Evolutionary conservation across 1,140 invertebrate species (phyloP), one percentile per base, ranked within the genome.

Genomic region (Trichomalopsis sarcophagae): DNA sequence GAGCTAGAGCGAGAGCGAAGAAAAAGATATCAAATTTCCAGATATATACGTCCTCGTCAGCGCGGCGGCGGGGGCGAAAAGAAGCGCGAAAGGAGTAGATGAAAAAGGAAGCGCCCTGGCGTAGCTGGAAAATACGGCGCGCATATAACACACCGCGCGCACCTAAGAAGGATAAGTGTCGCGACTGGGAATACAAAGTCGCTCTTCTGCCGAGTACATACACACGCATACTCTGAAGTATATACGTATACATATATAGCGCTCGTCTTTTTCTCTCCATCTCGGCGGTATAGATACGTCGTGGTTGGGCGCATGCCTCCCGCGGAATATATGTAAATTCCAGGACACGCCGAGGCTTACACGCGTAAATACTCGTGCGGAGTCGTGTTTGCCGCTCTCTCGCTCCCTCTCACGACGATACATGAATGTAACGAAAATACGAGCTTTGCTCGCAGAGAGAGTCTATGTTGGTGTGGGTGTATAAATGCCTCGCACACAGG

Each of bases 131-230:
- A 87, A 88, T 89, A 87, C 84, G 82, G 50, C 80, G 40, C 44
- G 86, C 86, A 86, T 80, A 84, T 36, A 55, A 55, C 50, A 55
- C 50, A 55, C 50, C 50, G 13, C 0, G 50, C 33, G 33, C 50
- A 55, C 50, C 13, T 84, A 88, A 88, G 84, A 86, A 89, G 50
- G 89, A 90, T 89, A 89, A 89, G 89, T 88, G 87, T 89, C 86
- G 83, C 89, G 86, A 86, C 86, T 87, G 89, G 89, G 89, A 88
- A 89, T 87, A 86, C 76, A 83, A 85, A 87, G 87, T 85, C 84
- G 40, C 50, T 81, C 77, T 86, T 27, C 27, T 27, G 27, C 27
- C 27, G 27, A 27, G 27, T 27, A 27, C 2, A 27, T 27, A 27
- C 27, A 27, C 27, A 27, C 27, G 27, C 27, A 27, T 27, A 27